Evolutionary conservation across 2,113 vertebrate genomes (phyloP).

Genomic region (Ciconia stormi): DNA sequence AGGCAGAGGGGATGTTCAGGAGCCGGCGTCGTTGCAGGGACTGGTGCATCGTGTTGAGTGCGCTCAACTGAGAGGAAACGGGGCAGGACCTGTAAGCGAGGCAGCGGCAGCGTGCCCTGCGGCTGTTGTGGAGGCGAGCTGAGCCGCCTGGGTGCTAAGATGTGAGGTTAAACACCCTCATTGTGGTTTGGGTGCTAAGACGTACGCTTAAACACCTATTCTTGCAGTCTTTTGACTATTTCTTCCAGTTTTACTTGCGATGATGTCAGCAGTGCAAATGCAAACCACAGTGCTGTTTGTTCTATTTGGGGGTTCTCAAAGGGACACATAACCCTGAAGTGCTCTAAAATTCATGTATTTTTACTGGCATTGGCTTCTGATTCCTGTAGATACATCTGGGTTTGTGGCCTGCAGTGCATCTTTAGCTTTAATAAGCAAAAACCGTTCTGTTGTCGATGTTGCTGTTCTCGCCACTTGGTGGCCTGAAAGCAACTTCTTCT

Average conservation of each 20-base stretch:
- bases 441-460: rapidly evolving
- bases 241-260: neutral
- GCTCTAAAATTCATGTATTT: neutral
- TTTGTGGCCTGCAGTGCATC: neutral
- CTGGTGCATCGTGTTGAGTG: rapidly evolving
- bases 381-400: neutral
- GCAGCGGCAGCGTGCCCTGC: neutral
- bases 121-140: neutral
- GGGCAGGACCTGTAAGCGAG: neutral
- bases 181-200: neutral
- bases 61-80: rapidly evolving
- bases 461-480: neutral
- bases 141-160: neutral
- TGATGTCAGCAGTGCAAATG: rapidly evolving
- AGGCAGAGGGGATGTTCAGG: neutral
- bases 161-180: neutral
- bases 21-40: rapidly evolving
- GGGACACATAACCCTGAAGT: neutral
- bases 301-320: neutral
- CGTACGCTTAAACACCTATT: neutral
- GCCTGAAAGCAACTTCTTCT: neutral
- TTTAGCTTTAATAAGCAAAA: neutral
- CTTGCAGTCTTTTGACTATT: neutral
- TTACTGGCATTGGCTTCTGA: neutral
- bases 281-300: neutral